phyloP scores from a whole-genome alignment of 37 sponge, comb jelly and placozoan genomes.

The Agelas oroides region DNA sequence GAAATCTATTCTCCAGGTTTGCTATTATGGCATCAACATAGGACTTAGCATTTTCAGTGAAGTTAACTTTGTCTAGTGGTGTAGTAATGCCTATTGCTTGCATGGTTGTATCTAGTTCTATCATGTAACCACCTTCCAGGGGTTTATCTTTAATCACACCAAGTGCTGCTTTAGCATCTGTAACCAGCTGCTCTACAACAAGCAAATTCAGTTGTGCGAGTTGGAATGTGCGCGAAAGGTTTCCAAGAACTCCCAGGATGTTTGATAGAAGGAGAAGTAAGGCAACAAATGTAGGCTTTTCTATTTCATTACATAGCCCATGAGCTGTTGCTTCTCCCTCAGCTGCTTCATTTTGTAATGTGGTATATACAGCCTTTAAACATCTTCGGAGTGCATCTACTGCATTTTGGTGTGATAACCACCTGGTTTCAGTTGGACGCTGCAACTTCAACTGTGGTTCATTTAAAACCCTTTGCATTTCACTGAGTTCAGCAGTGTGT shows the following conservation, averaged over 20 bases:
- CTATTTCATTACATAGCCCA: conserved; percentile 27
- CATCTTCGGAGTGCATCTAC: conserved; percentile 42
- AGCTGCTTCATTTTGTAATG: conserved; percentile 39
- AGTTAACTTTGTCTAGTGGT: conserved; percentile 14
- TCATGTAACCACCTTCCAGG: conserved; percentile 30
- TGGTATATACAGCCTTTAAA: conserved; percentile 20
- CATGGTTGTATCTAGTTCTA: conserved; percentile 25
- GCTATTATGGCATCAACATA: conserved; percentile 26
- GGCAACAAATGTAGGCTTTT: conserved; percentile 24
- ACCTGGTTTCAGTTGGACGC: conserved; percentile 47
- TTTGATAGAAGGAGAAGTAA: conserved; percentile 35
- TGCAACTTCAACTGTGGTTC: conserved; percentile 41
- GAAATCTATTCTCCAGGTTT: conserved; percentile 26
- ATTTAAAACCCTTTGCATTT: conserved; percentile 49
- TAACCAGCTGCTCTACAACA: conserved; percentile 6
- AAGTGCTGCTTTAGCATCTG: conserved; percentile 35
- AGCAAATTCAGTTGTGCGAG: conserved; percentile 16
- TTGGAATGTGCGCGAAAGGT: conserved; percentile 18
- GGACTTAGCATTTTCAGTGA: conserved; percentile 30
- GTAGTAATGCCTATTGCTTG: conserved; percentile 18
- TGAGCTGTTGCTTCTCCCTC: conserved; percentile 60
- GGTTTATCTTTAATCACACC: conserved; percentile 18
- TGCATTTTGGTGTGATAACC: conserved; percentile 53
- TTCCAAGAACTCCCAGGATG: conserved; percentile 4
- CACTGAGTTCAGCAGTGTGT: conserved; percentile 41